Evolutionary conservation across 2,797 vertebrate species (phyloP).

Genomic region (Myotis myotis): DNA sequence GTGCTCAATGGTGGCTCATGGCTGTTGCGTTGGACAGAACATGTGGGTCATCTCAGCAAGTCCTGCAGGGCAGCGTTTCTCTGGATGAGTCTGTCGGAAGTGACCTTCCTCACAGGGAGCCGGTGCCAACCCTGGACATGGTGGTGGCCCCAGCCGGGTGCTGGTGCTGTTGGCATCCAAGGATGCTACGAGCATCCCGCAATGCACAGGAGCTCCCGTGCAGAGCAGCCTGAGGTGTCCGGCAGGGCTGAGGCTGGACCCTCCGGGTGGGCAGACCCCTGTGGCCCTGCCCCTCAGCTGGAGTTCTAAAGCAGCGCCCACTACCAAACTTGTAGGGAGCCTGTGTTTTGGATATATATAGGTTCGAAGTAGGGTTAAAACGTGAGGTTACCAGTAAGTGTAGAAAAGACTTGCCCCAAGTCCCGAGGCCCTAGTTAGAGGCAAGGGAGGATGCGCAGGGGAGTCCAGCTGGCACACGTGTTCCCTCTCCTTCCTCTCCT

Average conservation of each 20-base stretch:
- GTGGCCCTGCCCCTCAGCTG: background rate
- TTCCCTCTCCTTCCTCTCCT: background rate
- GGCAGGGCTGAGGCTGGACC: background rate
- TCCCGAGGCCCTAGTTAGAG: background rate
- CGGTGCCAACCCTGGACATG: background rate
- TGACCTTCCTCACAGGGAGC: background rate
- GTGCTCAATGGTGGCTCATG: background rate
- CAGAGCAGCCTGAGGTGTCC: background rate
- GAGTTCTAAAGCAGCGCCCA: background rate
- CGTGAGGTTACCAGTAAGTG: background rate
- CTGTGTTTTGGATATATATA: background rate
- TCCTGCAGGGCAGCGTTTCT: rapidly evolving
- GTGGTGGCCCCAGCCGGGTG: background rate
- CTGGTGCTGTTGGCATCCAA: background rate
- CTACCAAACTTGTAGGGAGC: background rate
- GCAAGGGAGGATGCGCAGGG: background rate
- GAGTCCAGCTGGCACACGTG: background rate
- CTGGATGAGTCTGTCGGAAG: background rate
- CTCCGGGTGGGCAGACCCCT: rapidly evolving
- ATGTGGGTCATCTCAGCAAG: background rate
- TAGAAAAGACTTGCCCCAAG: background rate
- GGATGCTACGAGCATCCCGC: rapidly evolving
- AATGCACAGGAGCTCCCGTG: background rate
- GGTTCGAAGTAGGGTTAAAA: background rate
- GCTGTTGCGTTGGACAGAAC: background rate